Evolutionary conservation across 2,797 vertebrate species (phyloP).

Genomic region (Halcyon leucocephala): DNA sequence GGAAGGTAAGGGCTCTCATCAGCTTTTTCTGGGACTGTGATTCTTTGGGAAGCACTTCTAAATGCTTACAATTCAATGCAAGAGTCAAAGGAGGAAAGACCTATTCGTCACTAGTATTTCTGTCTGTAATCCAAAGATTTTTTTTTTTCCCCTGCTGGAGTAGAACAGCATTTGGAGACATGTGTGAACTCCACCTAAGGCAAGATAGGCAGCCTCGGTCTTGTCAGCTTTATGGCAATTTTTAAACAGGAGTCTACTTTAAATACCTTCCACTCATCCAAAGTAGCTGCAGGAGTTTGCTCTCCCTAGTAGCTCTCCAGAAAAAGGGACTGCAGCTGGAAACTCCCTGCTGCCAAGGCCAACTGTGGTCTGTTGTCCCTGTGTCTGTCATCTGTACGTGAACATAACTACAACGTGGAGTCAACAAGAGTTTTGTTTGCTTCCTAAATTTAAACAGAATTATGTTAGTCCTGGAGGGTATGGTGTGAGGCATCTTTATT

Average conservation of each 20-base stretch:
- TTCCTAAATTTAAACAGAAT: neutral
- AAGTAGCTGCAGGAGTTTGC: neutral
- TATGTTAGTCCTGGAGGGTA: neutral
- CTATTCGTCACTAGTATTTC: neutral
- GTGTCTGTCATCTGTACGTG: neutral
- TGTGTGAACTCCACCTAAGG: neutral
- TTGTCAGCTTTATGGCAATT: neutral
- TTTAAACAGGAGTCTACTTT: neutral
- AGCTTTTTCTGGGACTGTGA: neutral
- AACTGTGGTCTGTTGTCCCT: neutral
- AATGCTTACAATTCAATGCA: neutral
- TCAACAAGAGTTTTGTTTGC: neutral
- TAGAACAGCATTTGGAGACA: neutral
- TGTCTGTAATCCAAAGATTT: neutral
- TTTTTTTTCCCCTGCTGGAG: neutral
- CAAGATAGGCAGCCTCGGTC: neutral
- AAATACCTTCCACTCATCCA: neutral
- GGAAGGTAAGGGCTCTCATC: neutral
- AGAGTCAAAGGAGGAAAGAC: neutral
- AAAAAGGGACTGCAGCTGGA: neutral
- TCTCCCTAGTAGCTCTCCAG: neutral
- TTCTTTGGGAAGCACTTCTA: neutral
- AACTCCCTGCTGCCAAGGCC: neutral
- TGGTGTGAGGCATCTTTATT: neutral
- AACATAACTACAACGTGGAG: neutral